Evolutionary conservation across 2,113 vertebrate species (phyloP).

Genomic region (Rhinolophus ferrumequinum): DNA sequence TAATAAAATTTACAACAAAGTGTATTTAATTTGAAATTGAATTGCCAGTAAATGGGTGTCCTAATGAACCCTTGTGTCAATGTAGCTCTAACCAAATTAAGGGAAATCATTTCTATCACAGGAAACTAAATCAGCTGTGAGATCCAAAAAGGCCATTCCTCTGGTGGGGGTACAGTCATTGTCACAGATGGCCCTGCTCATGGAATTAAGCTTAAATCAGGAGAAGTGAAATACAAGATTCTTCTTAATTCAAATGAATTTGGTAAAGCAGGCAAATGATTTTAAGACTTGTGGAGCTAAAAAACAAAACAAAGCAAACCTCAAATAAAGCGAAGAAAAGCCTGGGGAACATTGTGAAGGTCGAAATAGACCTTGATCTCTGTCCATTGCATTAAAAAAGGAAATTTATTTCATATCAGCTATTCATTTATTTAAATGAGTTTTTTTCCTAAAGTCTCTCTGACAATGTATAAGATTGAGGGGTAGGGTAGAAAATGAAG

Average conservation of each 20-base stretch:
- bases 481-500: neutral
- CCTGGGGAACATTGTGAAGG: neutral
- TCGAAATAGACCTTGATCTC: neutral
- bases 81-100: conserved; percentile 85
- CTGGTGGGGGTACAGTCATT: conserved; percentile 64
- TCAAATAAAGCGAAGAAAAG: neutral
- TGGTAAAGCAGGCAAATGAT: conserved; percentile 21
- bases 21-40: conserved; percentile 91
- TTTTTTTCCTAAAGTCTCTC: neutral
- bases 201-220: conserved; percentile 57
- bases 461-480: neutral
- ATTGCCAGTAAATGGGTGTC: conserved; percentile 86
- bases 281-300: neutral
- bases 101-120: conserved; percentile 84
- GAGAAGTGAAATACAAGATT: conserved; percentile 36
- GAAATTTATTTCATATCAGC: neutral
- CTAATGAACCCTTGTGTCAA: conserved; percentile 87
- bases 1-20: conserved; percentile 89
- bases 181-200: conserved; percentile 65
- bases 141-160: conserved; percentile 78
- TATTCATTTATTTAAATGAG: neutral
- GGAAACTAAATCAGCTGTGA: conserved; percentile 84
- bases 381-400: neutral
- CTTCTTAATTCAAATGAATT: conserved; percentile 48
- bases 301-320: neutral